Base-by-base conservation (phyloP, 2,113 vertebrate species). In the Zosterops japonicus region DNA sequence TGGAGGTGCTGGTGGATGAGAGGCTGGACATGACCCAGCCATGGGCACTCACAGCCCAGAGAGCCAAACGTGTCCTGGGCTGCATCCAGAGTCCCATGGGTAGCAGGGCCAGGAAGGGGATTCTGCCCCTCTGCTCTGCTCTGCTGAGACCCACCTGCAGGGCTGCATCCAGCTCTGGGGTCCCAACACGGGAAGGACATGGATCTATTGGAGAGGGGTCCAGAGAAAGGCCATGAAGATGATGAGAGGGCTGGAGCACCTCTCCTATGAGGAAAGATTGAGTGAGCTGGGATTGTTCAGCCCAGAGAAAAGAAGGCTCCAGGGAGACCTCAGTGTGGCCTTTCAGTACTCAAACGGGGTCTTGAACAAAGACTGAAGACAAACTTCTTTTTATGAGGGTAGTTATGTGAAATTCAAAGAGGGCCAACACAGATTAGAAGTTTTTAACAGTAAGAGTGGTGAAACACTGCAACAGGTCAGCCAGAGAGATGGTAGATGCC, bases 1-100 rank as follows among this genome's bases (percentile, higher is more conserved):
- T 1, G 2, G 60, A 1, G 1, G 0, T 50, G 44, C 16, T 35
- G 71, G 0, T 42, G 13, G 12, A 0, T 36, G 63, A 27, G 44
- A 68, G 61, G 53, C 46, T 86, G 71, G 44, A 36, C 61, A 27
- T 18, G 83, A 21, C 20, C 71, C 52, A 35, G 25, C 61, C 53
- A 67, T 23, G 52, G 0, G 61, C 31, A 17, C 53, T 68, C 33
- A 0, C 61, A 76, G 52, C 52, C 44, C 83, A 35, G 71, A 25
- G 1, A 85, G 60, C 53, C 71, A 76, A 35, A 29, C 2, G 2
- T 68, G 46, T 36, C 61, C 71, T 68, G 83, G 71, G 36, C 71
- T 68, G 36, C 27, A 68, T 18, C 53, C 63, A 77, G 46, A 68
- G 44, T 63, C 0, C 4, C 0, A 3, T 36, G 36, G 53, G 36